A percentile compares a stretch with the other conserved stretches of the same genome.
phyloP scores from a whole-genome alignment of 2,113 vertebrate species.

The Leucopternis melanops region DNA sequence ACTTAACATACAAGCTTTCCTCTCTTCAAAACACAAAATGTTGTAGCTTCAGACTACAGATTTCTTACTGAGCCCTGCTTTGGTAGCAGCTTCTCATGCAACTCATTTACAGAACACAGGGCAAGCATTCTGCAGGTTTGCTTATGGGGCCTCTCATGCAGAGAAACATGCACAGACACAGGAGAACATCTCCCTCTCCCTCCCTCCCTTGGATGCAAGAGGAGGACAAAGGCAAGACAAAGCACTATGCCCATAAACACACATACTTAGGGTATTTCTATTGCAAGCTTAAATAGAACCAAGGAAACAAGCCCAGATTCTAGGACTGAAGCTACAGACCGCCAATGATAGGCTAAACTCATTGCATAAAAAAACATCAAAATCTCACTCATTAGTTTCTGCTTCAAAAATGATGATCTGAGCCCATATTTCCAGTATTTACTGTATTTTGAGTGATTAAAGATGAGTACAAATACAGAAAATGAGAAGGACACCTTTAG shows the following conservation, averaged over 20 bases:
- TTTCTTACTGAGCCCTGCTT: background rate
- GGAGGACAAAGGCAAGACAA: background rate
- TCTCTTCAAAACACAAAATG: background rate
- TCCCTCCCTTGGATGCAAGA: background rate
- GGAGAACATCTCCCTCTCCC: background rate
- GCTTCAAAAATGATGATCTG: background rate
- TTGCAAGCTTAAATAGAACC: background rate
- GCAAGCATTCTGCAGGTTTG: background rate
- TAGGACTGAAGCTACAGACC: background rate
- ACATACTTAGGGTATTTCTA: background rate
- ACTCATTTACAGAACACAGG: background rate
- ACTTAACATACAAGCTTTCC: background rate
- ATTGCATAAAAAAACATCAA: background rate
- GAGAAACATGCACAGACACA: background rate
- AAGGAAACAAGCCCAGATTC: background rate
- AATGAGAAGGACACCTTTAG: background rate
- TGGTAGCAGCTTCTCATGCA: background rate
- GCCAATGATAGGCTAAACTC: background rate
- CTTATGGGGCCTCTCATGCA: background rate
- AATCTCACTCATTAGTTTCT: background rate
- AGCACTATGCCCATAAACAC: background rate
- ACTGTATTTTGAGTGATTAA: background rate
- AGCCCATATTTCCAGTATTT: background rate
- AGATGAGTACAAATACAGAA: background rate
- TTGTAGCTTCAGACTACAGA: background rate